Evolutionary conservation across 2,888 invertebrate species (phyloP), one percentile per base, ranked within the genome.

Genomic region (Nomada fabriciana): DNA sequence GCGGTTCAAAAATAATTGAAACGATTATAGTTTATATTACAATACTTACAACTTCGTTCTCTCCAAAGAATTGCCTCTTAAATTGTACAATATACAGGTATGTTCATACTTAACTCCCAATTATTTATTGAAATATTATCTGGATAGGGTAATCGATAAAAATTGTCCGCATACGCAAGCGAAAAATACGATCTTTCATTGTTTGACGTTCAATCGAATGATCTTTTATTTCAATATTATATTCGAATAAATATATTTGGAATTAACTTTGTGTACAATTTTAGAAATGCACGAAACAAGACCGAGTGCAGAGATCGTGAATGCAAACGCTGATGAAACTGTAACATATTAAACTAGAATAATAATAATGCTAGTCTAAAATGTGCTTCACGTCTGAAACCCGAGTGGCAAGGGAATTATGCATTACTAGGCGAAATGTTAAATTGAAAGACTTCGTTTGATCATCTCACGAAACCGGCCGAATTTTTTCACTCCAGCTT

Each of bases 241-340:
- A 50, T 25, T 25, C 25, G 53, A 10, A 53, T 23, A 55, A 53
- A 53, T 68, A 13, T 15, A 20, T 15, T 63, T 18, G 23, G 23
- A 47, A 63, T 63, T 63, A 68, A 64, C 18, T 68, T 20, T 9
- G 5, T 15, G n/a, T 47, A 47, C 47, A 63, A 63, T 63, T 63
- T 42, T 68, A 18, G 55, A 55, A 23, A 68, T 55, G 5, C 15
- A 23, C 36, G 25, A 25, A 25, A 25, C 25, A 11, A 18, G 63
- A 18, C 9, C 43, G 9, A 15, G 18, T 36, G 18, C n/a, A 15
- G 2, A 25, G 20, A 53, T 20, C 53, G 53, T n/a, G 20, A 11
- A 20, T 20, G n/a, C 20, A 53, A 13, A 9, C 9, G 20, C 7
- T 36, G 20, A 53, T 23, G 11, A 47, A 47, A 63, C 15, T 47